Percentiles rank a stretch among this genome's conserved stretches.
These are phyloP conservation scores for Morinoia aosen DNA, from an alignment of 2,888 invertebrate species.

Conservation along the genomic window DNA sequence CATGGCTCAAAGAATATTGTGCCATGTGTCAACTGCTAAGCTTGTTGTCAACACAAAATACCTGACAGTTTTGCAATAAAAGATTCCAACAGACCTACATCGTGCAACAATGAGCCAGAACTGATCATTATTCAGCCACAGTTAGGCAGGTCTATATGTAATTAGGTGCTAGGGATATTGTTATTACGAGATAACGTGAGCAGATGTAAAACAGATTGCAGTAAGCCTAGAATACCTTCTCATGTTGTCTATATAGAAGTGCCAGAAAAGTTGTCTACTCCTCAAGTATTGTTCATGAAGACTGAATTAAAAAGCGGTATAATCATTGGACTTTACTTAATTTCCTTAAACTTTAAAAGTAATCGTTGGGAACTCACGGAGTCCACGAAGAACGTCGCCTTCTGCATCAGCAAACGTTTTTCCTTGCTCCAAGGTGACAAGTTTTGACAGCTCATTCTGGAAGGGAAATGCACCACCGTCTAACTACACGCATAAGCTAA, in stretches of 20 bases:
- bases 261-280: background rate
- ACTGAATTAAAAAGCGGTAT: background rate
- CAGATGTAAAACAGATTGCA: too few relatives aligned
- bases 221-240: too few relatives aligned
- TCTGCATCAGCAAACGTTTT: slow-evolving; percentile 97
- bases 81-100: too few relatives aligned
- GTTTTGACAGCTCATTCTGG: slow-evolving; percentile 87
- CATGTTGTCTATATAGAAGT: background rate
- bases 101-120: too few relatives aligned
- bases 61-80: too few relatives aligned
- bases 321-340: background rate
- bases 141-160: too few relatives aligned
- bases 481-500: background rate
- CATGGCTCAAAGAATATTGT: too few relatives aligned
- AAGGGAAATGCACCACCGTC: slow-evolving; percentile 56
- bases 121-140: too few relatives aligned
- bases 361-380: slow-evolving; percentile 81
- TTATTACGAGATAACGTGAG: too few relatives aligned
- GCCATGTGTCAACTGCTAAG: too few relatives aligned
- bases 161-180: too few relatives aligned
- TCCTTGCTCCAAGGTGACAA: slow-evolving; percentile 95
- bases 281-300: background rate
- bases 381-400: slow-evolving; percentile 96
- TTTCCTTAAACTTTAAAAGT: background rate
- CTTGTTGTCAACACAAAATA: too few relatives aligned